phyloP scores from a whole-genome alignment of 2,113 vertebrate genomes.

The Catharus bicknelli region DNA sequence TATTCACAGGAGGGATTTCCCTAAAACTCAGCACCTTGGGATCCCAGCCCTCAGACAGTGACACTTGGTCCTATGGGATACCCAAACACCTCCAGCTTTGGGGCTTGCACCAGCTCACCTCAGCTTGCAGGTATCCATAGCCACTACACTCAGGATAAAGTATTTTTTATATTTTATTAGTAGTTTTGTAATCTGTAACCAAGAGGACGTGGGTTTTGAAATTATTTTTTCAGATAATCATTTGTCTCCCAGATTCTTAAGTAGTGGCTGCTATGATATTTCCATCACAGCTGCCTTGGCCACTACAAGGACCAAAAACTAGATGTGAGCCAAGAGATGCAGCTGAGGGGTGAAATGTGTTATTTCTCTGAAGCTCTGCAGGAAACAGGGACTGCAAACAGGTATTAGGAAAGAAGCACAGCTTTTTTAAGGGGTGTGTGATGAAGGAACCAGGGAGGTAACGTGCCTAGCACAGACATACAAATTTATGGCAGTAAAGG shows the following conservation, averaged over 20 bases:
- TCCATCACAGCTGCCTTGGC: background rate
- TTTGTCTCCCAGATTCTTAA: background rate
- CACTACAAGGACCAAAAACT: background rate
- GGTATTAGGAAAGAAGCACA: background rate
- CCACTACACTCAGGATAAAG: background rate
- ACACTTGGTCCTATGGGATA: background rate
- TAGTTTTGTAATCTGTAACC: background rate
- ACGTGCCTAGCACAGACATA: accelerated
- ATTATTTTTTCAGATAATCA: background rate
- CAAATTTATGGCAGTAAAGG: background rate
- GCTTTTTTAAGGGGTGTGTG: background rate
- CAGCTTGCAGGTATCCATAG: background rate
- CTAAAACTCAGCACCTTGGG: background rate
- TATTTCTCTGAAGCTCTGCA: background rate
- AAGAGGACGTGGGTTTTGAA: background rate
- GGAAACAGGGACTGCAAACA: background rate
- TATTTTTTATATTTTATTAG: background rate
- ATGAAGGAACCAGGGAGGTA: background rate
- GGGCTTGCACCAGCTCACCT: background rate
- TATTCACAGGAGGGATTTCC: background rate
- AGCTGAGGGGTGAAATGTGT: background rate
- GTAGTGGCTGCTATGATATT: background rate
- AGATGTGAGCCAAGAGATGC: background rate
- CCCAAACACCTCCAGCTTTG: background rate
- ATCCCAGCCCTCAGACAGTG: background rate